Evolutionary conservation across 2,113 vertebrate species (phyloP).

Genomic region (Calyptommatus sinebrachiatus): DNA sequence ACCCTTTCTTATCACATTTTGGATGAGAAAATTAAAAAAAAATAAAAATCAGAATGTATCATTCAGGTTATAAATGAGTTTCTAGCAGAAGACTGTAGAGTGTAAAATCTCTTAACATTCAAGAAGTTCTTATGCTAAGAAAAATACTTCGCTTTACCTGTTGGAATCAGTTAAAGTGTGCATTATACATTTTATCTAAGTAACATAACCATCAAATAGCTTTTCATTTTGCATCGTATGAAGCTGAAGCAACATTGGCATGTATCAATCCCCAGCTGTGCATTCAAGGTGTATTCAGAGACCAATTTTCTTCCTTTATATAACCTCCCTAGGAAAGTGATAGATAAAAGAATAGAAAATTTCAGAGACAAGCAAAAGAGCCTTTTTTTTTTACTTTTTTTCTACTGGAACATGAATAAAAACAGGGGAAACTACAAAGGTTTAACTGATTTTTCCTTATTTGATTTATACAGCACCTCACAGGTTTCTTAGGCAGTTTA

Average conservation of each 20-base stretch:
- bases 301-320: neutral
- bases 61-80: neutral
- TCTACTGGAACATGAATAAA: conserved; percentile 12
- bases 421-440: conserved; percentile 2
- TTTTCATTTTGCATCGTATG: conserved; percentile 22
- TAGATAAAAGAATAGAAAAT: conserved; percentile 10
- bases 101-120: neutral
- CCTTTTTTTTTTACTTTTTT: conserved; percentile 21
- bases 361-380: conserved; percentile 1
- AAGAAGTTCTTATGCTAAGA: conserved; percentile 1
- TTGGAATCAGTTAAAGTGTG: neutral
- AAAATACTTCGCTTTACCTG: neutral
- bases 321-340: conserved; percentile 9
- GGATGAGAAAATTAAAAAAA: neutral
- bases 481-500: neutral
- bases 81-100: neutral
- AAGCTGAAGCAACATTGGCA: neutral
- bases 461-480: neutral
- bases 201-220: neutral
- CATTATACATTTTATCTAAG: neutral
- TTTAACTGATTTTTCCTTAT: neutral
- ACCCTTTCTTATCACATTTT: neutral
- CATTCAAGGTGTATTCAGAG: neutral
- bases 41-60: neutral
- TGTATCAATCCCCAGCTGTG: neutral